These are phyloP conservation scores for Lepisosteus oculatus DNA, from an alignment of 2,113 vertebrate genomes.

Conservation along the genomic window DNA sequence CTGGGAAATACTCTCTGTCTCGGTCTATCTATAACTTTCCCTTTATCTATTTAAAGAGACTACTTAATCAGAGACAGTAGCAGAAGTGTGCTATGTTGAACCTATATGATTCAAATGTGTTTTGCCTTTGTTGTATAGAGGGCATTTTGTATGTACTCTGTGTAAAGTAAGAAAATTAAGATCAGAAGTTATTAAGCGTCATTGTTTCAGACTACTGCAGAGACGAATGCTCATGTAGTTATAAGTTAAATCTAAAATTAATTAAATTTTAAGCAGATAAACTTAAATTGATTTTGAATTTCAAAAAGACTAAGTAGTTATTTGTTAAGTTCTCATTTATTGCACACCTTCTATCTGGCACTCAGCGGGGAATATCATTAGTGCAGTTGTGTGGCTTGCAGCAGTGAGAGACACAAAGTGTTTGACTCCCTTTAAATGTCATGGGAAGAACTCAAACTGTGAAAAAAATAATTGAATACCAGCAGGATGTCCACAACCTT, in stretches of 20 bases:
- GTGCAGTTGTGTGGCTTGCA: constrained; percentile 34
- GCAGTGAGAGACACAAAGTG: constrained; percentile 8
- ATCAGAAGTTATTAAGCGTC: no score
- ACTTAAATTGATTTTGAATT: constrained; percentile 19
- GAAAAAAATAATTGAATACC: constrained; percentile 39
- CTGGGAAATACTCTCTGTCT: no score
- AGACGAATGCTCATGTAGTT: no score
- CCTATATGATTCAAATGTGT: no score
- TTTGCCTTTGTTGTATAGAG: no score
- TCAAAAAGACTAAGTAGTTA: background rate
- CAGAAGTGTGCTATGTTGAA: no score
- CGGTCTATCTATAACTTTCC: no score
- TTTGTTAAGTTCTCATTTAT: background rate
- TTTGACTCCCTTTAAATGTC: constrained; percentile 44
- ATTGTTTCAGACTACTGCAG: no score
- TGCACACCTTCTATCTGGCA: background rate
- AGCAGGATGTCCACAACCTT: constrained; percentile 27
- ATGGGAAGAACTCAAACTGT: constrained; percentile 48
- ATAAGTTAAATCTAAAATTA: constrained; percentile 18
- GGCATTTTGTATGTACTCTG: no score
- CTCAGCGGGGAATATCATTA: constrained; percentile 43
- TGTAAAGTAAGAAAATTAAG: no score
- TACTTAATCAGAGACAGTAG: no score
- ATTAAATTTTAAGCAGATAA: constrained; percentile 43
- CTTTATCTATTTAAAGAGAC: no score